Percentiles rank a stretch among this genome's conserved stretches.
Conservation (phyloP, 2,888 invertebrate species). For the Tupiocoris notatus region DNA sequence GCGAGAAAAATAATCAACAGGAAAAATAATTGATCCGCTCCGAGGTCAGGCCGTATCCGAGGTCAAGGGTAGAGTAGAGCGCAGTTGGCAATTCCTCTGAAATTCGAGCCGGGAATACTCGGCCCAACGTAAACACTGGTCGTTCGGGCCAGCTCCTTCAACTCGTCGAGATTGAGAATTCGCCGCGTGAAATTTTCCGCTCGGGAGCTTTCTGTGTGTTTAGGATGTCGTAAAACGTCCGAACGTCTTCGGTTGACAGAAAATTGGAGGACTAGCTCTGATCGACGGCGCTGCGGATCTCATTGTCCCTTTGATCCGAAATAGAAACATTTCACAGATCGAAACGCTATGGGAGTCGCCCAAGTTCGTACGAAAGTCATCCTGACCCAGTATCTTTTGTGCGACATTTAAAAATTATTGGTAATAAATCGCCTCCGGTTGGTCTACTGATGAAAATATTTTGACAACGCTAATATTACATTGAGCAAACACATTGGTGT, state of each 20-base stretch:
- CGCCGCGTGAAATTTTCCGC: too few species aligned
- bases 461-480: too few species aligned
- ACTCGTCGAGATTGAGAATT: neutral
- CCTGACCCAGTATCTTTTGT: too few species aligned
- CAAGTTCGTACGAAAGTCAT: too few species aligned
- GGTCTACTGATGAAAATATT: too few species aligned
- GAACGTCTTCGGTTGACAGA: neutral
- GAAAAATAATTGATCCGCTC: neutral
- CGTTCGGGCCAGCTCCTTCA: neutral
- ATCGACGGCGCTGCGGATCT: neutral
- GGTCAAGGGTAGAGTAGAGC: neutral
- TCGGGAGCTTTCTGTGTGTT: neutral
- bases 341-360: too few species aligned
- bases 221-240: neutral
- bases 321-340: too few species aligned
- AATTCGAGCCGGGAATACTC: neutral
- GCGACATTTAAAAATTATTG: too few species aligned
- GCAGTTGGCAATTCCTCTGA: neutral
- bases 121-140: neutral
- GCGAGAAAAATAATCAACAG: too few species aligned
- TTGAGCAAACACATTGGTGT: too few species aligned
- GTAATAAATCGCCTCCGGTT: too few species aligned
- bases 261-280: neutral
- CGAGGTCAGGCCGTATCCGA: neutral
- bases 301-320: neutral